These are phyloP conservation scores for Protophormia terraenovae DNA, from an alignment of 2,888 invertebrate genomes.

Conservation along the genomic window DNA sequence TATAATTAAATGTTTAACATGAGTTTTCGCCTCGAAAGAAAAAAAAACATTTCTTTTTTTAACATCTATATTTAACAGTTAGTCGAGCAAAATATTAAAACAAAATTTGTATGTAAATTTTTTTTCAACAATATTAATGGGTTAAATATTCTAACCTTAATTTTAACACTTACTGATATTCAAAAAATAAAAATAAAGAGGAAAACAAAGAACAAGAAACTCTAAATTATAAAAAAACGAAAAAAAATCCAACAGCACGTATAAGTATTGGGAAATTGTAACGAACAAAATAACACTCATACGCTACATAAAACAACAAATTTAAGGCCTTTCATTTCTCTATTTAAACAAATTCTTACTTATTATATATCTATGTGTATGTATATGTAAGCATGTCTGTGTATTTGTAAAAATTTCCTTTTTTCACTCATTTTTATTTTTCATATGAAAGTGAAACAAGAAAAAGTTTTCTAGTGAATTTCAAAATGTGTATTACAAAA, in stretches of 20 bases:
- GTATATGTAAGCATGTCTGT: background rate
- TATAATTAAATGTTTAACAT: slow-evolving; percentile 16
- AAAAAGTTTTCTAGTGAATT: slow-evolving; percentile 24
- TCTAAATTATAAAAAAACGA: background rate
- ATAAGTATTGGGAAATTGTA: slow-evolving; percentile 32
- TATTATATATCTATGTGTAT: background rate
- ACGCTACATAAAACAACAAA: slow-evolving; percentile 12
- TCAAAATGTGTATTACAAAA: background rate
- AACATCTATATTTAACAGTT: background rate
- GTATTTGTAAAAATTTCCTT: background rate
- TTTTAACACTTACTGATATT: background rate
- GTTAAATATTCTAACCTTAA: slow-evolving; percentile 16
- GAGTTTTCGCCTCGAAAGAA: background rate
- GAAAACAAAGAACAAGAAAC: background rate
- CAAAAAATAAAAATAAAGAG: background rate
- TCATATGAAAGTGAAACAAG: slow-evolving; percentile 36
- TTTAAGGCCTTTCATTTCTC: slow-evolving; percentile 37
- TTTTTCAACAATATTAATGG: background rate
- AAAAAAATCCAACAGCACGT: slow-evolving; percentile 16
- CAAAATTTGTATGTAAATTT: background rate
- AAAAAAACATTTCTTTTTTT: background rate
- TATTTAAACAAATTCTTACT: background rate
- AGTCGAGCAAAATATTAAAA: background rate
- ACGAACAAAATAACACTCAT: slow-evolving; percentile 30
- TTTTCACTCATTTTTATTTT: background rate